Evolutionary conservation across 2,797 vertebrate genomes (phyloP).

Genomic region (Alcedo atthis): DNA sequence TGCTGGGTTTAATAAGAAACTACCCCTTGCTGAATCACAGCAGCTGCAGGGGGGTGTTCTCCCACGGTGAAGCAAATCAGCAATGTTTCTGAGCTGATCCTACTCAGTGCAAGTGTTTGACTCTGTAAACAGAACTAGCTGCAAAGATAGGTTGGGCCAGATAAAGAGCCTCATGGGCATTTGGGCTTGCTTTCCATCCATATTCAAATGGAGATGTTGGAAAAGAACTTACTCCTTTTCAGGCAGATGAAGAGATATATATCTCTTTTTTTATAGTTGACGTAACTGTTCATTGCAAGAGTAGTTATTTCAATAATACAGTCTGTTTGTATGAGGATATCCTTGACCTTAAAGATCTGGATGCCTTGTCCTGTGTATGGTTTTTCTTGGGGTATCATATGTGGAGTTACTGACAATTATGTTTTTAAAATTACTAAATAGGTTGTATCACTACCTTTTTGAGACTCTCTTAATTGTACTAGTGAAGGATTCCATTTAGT

Average conservation of each 20-base stretch:
- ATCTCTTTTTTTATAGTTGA: neutral
- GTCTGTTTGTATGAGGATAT: neutral
- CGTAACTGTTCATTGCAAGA: neutral
- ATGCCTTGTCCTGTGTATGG: neutral
- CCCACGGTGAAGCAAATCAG: neutral
- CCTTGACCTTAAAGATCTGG: neutral
- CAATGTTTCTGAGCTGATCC: neutral
- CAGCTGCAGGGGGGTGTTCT: neutral
- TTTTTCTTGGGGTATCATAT: neutral
- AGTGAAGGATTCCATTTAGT: neutral
- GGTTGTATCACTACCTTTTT: neutral
- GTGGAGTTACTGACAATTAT: neutral
- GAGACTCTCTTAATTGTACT: neutral
- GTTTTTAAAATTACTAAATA: neutral
- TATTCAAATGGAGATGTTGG: neutral
- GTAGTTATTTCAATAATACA: neutral
- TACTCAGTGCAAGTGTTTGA: neutral
- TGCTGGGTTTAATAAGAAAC: neutral
- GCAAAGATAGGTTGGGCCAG: neutral
- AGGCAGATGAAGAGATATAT: neutral
- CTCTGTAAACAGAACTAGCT: neutral
- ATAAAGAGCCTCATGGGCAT: neutral
- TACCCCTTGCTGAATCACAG: neutral
- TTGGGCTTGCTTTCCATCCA: too few relatives aligned
- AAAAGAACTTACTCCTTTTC: neutral